These are phyloP conservation scores for Oncorhynchus keta DNA, from an alignment of 2,113 vertebrate species.

Conservation along the genomic window DNA sequence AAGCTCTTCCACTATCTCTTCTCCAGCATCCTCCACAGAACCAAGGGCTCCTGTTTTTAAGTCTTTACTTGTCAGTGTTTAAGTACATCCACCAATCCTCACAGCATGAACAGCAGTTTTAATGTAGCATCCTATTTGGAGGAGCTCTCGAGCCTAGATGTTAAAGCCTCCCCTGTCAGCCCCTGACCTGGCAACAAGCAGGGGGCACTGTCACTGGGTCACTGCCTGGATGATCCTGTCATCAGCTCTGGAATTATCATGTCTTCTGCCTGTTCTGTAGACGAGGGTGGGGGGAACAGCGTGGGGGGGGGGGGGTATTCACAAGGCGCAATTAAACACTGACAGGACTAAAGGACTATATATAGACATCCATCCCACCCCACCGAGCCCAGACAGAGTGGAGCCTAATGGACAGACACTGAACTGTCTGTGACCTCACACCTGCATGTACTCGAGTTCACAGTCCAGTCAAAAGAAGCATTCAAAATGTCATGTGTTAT, in stretches of 20 bases:
- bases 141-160: background rate
- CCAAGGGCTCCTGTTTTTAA: background rate
- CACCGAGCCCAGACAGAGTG: background rate
- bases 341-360: constrained; percentile 13
- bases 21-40: background rate
- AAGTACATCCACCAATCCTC: background rate
- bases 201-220: constrained; percentile 31
- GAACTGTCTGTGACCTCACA: background rate
- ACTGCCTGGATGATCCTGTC: constrained; percentile 7
- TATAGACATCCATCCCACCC: background rate
- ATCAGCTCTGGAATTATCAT: constrained; percentile 30
- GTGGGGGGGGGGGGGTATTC: background rate
- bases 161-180: background rate
- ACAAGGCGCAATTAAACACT: too few relatives aligned
- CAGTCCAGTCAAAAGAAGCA: background rate
- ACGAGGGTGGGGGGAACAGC: background rate
- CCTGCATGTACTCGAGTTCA: background rate
- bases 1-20: too few relatives aligned
- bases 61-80: background rate
- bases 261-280: constrained; percentile 27
- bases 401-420: background rate
- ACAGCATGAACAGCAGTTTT: background rate
- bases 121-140: background rate
- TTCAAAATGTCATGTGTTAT: background rate
- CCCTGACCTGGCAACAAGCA: constrained; percentile 28